These are phyloP conservation scores for Carassius carassius DNA, from an alignment of 2,113 vertebrate species.

Conservation along the genomic window DNA sequence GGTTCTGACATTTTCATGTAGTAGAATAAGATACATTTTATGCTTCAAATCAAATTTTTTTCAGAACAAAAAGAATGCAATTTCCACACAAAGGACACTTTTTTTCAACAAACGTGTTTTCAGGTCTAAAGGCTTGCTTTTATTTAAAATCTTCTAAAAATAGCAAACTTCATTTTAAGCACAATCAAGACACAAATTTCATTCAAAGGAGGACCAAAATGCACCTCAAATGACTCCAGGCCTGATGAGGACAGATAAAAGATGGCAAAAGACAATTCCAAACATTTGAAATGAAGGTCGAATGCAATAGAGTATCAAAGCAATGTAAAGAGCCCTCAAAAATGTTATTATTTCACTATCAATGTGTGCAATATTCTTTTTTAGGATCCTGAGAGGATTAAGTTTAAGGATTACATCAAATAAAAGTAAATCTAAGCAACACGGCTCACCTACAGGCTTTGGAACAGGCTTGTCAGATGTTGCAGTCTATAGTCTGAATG, in stretches of 20 bases:
- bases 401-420: conserved; percentile 26
- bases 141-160: not conserved
- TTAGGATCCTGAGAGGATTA: conserved; percentile 24
- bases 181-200: not conserved
- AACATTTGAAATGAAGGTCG: conserved; percentile 3
- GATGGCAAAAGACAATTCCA: not conserved
- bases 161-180: not conserved
- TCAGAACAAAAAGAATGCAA: not conserved
- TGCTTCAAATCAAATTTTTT: not conserved
- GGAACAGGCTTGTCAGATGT: not conserved
- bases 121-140: not conserved
- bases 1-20: conserved; percentile 26
- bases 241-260: not conserved
- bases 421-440: conserved; percentile 33
- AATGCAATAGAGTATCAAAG: conserved; percentile 16
- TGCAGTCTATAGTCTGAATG: conserved; percentile 5
- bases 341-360: conserved; percentile 24
- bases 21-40: not conserved
- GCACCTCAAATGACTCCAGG: not conserved
- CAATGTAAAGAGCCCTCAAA: conserved; percentile 13
- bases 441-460: conserved; percentile 21
- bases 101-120: not conserved
- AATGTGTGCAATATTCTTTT: conserved; percentile 16
- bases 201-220: conserved; percentile 6
- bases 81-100: not conserved